Evolutionary conservation across 35 echinoderm and acorn worm genomes (phyloP).

Genomic region (Stichopus chloronotus): DNA sequence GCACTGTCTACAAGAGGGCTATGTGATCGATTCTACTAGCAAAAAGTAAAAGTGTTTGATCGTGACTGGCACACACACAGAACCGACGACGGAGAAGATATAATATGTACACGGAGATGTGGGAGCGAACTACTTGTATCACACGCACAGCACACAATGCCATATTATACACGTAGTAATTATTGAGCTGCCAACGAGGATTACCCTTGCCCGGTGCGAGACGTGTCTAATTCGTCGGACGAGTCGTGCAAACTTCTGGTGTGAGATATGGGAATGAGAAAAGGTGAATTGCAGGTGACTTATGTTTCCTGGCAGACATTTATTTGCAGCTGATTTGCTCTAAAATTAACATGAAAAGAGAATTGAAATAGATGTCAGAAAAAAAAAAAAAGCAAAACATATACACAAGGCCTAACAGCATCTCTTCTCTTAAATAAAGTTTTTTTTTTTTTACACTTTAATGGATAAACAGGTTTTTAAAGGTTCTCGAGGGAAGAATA

Average conservation of each 20-base stretch:
- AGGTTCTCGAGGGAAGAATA: no score
- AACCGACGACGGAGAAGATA: neutral
- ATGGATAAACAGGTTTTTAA: no score
- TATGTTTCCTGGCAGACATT: neutral
- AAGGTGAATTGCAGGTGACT: neutral
- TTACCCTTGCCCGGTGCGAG: slow-evolving; percentile 36
- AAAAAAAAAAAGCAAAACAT: no score
- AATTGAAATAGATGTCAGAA: neutral
- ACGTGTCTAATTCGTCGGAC: slow-evolving; percentile 34
- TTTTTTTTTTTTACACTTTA: no score
- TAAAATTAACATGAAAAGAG: neutral
- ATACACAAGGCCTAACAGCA: no score
- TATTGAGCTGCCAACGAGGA: slow-evolving; percentile 20
- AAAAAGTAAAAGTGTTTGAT: neutral
- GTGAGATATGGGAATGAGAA: slow-evolving; percentile 31
- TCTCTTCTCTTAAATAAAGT: no score
- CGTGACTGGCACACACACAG: neutral
- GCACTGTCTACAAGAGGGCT: neutral
- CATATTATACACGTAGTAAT: slow-evolving; percentile 24
- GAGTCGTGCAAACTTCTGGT: slow-evolving; percentile 38
- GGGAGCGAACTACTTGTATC: neutral
- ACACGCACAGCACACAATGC: slow-evolving; percentile 37
- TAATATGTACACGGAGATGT: neutral
- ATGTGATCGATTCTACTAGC: neutral
- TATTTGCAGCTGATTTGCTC: neutral